Evolutionary conservation across 2,888 invertebrate genomes (phyloP), one percentile per base, ranked within the genome.

Genomic region (Melanophora roralis): DNA sequence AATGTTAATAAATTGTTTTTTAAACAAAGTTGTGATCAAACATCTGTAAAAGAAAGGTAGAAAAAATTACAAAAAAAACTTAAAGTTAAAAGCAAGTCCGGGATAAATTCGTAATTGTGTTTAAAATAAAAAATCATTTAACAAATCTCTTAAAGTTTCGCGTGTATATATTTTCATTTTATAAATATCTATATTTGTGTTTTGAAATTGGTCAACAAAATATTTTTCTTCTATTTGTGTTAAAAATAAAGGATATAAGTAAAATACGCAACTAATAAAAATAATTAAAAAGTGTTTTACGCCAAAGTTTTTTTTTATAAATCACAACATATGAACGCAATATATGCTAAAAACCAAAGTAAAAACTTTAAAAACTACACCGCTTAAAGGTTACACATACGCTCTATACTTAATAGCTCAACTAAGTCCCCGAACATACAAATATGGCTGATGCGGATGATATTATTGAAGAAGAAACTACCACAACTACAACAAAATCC

Each of bases 401-500:
- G 16, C 11, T 11, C 34, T 27, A 27, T 6, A 21, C 23, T 27
- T 3, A 21, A 32, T 49, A 21, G 49, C 19, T 27, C 38, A 27
- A 27, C n/a, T 34, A 38, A 57, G 16, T 11, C 23, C n/a, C 6
- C 3, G 27, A 27, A 53, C 38, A 21, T 7, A 23, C 68, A 62
- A 76, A 73, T 47, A 83, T 83, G 83, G 82, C 78, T 55, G 82
- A 80, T 76, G 83, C 82, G 64, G 85, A 85, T 64, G 85, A 85
- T 64, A 82, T 83, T 81, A 82, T 81, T 57, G 83, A 81, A 59
- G 83, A 82, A 55, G 82, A 82, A 53, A 81, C 84, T 27, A 85
- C 84, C 73, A 85, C 86, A 45, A 84, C 85, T 65, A 86, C 84
- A 73, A 84, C 84, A 76, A 83, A 86, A 81, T 86, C 88, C 53